phyloP scores from a whole-genome alignment of 2,888 invertebrate genomes.

The Charanyca ferruginea region DNA sequence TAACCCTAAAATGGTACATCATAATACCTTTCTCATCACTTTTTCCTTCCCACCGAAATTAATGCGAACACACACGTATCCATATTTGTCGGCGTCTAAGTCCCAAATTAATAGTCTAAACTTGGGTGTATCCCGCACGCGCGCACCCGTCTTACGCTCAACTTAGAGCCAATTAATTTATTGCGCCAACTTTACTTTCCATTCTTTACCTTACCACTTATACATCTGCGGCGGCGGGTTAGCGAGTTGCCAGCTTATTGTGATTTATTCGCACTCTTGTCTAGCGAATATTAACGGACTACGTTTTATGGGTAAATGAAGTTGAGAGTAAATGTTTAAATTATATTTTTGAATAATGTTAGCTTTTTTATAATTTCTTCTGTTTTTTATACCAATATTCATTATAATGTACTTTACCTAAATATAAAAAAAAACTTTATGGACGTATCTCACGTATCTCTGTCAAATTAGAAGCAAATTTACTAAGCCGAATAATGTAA shows the following conservation, averaged over 20 bases:
- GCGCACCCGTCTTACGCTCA: slow-evolving; percentile 77
- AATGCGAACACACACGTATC: slow-evolving; percentile 72
- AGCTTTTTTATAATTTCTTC: neutral
- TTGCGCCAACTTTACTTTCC: slow-evolving; percentile 88
- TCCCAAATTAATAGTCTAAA: slow-evolving; percentile 90
- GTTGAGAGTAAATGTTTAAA: slow-evolving; percentile 32
- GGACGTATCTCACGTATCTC: too few relatives aligned
- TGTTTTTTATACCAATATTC: too few relatives aligned
- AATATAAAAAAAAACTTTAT: too few relatives aligned
- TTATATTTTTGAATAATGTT: slow-evolving; percentile 10
- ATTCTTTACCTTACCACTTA: slow-evolving; percentile 89
- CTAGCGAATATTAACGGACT: slow-evolving; percentile 59
- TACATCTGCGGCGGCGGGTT: slow-evolving; percentile 72
- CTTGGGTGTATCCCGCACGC: slow-evolving; percentile 85
- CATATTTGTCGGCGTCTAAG: slow-evolving; percentile 85
- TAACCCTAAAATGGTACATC: slow-evolving; percentile 3
- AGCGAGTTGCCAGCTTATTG: slow-evolving; percentile 73
- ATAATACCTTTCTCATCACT: slow-evolving; percentile 21
- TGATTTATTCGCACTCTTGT: slow-evolving; percentile 64
- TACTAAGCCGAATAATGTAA: too few relatives aligned
- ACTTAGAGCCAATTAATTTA: slow-evolving; percentile 90
- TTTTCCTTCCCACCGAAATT: slow-evolving; percentile 52
- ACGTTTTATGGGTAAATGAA: slow-evolving; percentile 47
- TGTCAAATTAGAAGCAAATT: neutral
- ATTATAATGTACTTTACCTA: too few relatives aligned